Conservation (phyloP, 2,888 invertebrate genomes). For the Hydraecia micacea region DNA sequence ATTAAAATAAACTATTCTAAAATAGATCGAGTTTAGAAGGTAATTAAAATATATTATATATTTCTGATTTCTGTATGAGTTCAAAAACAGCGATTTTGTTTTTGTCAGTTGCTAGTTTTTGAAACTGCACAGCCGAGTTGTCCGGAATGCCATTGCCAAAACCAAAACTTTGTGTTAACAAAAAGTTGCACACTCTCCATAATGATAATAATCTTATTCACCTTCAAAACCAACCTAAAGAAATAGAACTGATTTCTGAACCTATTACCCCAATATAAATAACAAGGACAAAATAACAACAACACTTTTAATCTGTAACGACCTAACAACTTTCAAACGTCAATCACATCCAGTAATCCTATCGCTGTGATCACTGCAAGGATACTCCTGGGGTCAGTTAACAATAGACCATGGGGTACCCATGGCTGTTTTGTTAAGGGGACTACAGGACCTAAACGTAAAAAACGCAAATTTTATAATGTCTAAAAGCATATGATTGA, state of each 20-base stretch:
- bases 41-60: too few relatives aligned
- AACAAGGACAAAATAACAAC: too few relatives aligned
- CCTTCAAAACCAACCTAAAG: background rate
- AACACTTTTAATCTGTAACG: background rate
- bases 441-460: too few relatives aligned
- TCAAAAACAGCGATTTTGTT: too few relatives aligned
- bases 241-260: background rate
- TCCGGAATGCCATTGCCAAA: background rate
- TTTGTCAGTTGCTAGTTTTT: too few relatives aligned
- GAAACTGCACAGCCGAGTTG: too few relatives aligned
- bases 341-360: slow-evolving; percentile 46
- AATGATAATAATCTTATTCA: background rate
- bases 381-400: slow-evolving; percentile 63
- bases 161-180: background rate
- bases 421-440: slow-evolving; percentile 36
- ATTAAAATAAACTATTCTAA: background rate
- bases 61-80: background rate
- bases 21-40: background rate
- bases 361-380: slow-evolving; percentile 38
- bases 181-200: background rate
- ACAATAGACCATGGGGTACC: slow-evolving; percentile 64
- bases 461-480: too few relatives aligned
- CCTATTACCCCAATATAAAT: background rate
- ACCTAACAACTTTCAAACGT: slow-evolving; percentile 2
- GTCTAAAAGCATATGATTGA: too few relatives aligned